Base-by-base conservation (phyloP, 2,797 vertebrate species). In the Sphenopsis melanotis region DNA sequence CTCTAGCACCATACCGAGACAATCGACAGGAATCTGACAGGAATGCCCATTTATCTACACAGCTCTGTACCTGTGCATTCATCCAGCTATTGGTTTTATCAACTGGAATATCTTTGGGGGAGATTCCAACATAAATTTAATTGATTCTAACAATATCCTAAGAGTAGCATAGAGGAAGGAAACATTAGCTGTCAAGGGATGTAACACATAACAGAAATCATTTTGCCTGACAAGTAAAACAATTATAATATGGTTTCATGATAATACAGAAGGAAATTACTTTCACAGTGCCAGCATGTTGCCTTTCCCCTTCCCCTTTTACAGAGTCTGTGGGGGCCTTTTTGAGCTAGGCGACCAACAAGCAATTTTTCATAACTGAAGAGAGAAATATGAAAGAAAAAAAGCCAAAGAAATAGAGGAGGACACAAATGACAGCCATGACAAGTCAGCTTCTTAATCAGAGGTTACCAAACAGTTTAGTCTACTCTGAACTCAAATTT, bases 181-280 rank as follows among this genome's bases (percentile, higher is more conserved):
- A 96, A 89, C 41, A 56, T 71, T 71, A 93, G 80, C 60, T 96
- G 83, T 90, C 85, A 88, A 82, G 72, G 85, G 46, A 95, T 55
- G 37, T 64, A 94, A 70, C 74, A 91, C 63, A 15, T 84, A 96
- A 95, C 81, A 93, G 95, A 96, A 96, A 72, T 27, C 96, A 87
- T 85, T 85, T 57, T 77, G 69, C 83, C 93, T 94, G 81, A 46
- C 34, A 76, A 87, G 24, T 69, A 65, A 96, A 97, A 90, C 46
- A 91, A 79, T 65, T 91, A 59, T 78, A 37, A 56, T 37, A 59
- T 12, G 23, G 89, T 93, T 91, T 90, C 57, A 86, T 93, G 91
- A 87, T 95, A 75, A 83, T 70, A 79, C 55, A 88, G 75, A 89
- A 93, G 81, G 57, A 94, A 80, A 95, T 92, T 91, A 44, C 72